Percentiles rank a stretch among this genome's conserved stretches.
phyloP scores from a whole-genome alignment of 2,888 invertebrate genomes.

The Pemphredon lugubris region DNA sequence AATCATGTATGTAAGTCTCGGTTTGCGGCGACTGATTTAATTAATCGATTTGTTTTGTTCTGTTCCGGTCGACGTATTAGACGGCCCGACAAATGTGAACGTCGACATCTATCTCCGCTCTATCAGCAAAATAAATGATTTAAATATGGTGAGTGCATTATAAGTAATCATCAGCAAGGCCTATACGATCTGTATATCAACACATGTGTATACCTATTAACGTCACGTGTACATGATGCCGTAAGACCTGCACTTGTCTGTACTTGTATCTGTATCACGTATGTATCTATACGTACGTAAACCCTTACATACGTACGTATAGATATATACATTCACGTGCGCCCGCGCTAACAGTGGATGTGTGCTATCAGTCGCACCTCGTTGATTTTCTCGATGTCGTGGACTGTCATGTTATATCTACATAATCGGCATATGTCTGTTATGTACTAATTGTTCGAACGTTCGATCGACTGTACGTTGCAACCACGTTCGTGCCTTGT shows the following conservation, averaged over 20 bases:
- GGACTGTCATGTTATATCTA: conserved; percentile 71
- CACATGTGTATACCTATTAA: conserved; percentile 66
- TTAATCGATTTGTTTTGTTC: conserved; percentile 81
- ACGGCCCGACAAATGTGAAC: conserved; percentile 92
- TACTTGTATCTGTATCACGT: conserved; percentile 67
- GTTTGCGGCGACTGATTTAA: conserved; percentile 60
- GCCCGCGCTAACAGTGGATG: conserved; percentile 69
- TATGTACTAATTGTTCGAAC: conserved; percentile 69
- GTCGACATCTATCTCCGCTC: conserved; percentile 98
- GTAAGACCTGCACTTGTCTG: conserved; percentile 76
- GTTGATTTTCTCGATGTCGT: conserved; percentile 77
- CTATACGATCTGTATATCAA: conserved; percentile 68
- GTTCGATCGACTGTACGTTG: conserved; percentile 65
- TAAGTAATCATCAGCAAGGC: conserved; percentile 72
- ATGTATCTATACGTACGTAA: conserved; percentile 40
- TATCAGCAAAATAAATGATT: conserved; percentile 99
- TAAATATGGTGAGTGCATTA: conserved; percentile 96
- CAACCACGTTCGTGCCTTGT: conserved; percentile 69
- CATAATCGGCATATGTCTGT: conserved; percentile 29
- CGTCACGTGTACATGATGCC: conserved; percentile 74
- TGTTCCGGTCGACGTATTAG: conserved; percentile 83
- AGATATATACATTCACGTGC: conserved; percentile 45
- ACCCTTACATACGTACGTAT: conserved; percentile 22
- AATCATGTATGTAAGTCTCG: conserved; percentile 53
- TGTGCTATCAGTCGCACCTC: conserved; percentile 75